Conservation (phyloP, 1,140 invertebrate genomes). For the Whitmania pigra region DNA sequence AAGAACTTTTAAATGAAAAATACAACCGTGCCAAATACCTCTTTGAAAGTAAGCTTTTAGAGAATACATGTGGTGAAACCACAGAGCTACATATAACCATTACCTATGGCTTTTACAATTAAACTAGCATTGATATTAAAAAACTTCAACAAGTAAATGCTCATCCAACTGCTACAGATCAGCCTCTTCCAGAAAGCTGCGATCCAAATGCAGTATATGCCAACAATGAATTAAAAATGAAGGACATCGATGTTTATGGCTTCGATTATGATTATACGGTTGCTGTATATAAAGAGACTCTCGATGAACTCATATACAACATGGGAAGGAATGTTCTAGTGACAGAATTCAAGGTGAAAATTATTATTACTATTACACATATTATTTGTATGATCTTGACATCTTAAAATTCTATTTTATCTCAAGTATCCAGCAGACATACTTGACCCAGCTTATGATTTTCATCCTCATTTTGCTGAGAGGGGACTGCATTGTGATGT, state of each 20-base stretch:
- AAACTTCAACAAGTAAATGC: too few relatives aligned
- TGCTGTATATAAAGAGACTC: conserved; percentile 78
- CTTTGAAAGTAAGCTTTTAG: too few relatives aligned
- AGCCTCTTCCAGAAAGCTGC: conserved; percentile 24
- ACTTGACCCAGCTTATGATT: conserved; percentile 54
- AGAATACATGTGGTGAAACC: too few relatives aligned
- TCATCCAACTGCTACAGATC: conserved; percentile 7
- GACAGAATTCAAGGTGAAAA: conserved; percentile 67
- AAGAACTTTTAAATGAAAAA: too few relatives aligned
- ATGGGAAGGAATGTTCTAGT: conserved; percentile 74
- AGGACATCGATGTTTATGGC: conserved; percentile 84
- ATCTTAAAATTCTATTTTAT: conserved; percentile 16
- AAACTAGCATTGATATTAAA: too few relatives aligned
- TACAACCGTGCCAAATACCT: too few relatives aligned
- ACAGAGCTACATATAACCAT: too few relatives aligned
- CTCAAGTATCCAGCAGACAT: conserved; percentile 81
- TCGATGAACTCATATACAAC: conserved; percentile 83
- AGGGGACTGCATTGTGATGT: conserved; percentile 90
- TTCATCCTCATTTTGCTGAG: conserved; percentile 77
- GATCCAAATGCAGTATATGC: conserved; percentile 70
- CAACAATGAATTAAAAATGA: conserved; percentile 86
- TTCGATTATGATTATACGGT: conserved; percentile 98
- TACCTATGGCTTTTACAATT: too few relatives aligned
- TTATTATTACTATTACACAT: neutral
- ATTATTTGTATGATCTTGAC: neutral